Evolutionary conservation across 2,113 vertebrate genomes (phyloP), one percentile per base, ranked within the genome.

Genomic region (Leucopsar rothschildi): DNA sequence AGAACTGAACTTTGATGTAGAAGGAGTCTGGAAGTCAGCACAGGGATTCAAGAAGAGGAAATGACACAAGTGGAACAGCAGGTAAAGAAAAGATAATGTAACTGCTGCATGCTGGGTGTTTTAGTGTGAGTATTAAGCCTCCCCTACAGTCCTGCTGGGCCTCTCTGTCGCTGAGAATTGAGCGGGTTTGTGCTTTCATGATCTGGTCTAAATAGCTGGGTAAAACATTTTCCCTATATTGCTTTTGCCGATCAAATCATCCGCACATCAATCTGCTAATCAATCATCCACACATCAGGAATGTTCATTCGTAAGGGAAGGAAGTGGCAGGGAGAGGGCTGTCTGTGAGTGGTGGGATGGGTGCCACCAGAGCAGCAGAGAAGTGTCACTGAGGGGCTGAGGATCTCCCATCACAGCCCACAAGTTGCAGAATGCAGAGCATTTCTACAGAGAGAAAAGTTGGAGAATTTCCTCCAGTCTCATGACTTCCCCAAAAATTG

Each of bases 31-130:
- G 82, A 82, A 97, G 84, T 91, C 61, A 21, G 56, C 75, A 82
- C 28, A 8, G 61, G 44, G 49, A 86, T 96, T 88, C 23, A 1
- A 89, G 86, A 77, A 78, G 88, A 69, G 79, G 76, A 35, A 91
- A 87, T 93, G 95, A 91, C 95, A 96, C 82, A 95, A 97, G 92
- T 93, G 65, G 94, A 96, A 92, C 93, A 96, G 92, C 93, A 88
- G 91, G 86, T 94, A 90, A 73, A 82, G 88, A 92, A 81, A 93
- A 96, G 88, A 96, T 95, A 96, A 92, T 57, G 37, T 33, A 89
- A 78, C 92, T 91, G 92, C 92, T 82, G 71, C 65, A 72, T 2
- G 27, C 90, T 90, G 80, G 35, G 35, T 88, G 75, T 90, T 90
- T 84, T 57, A 92, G 61, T 64, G 49, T 39, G 55, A 94, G 39